Conservation (phyloP, 2,113 vertebrate genomes). For the Cyprinodon brontotheroides region DNA sequence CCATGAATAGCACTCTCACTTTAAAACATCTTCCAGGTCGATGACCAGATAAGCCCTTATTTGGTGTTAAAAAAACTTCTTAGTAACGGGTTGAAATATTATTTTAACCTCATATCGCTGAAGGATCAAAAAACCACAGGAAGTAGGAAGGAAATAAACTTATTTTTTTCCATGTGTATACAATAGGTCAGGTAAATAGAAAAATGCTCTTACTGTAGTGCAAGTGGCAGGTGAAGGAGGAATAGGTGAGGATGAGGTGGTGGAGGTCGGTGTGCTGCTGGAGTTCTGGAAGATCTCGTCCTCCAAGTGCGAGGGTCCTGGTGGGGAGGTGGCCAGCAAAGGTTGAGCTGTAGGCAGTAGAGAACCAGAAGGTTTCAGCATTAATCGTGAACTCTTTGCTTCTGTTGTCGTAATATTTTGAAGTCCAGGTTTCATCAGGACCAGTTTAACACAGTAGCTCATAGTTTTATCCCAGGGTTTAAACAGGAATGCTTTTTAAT, state of each 20-base stretch:
- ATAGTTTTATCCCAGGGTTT: not conserved
- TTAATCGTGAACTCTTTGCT: not conserved
- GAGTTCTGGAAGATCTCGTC: slow-evolving; percentile 92
- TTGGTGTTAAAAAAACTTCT: not conserved
- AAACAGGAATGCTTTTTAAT: too few species aligned
- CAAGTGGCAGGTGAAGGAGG: slow-evolving; percentile 89
- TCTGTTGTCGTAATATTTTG: not conserved
- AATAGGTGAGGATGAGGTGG: slow-evolving; percentile 89
- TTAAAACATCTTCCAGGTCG: not conserved
- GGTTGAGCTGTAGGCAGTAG: slow-evolving; percentile 61
- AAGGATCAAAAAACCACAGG: not conserved
- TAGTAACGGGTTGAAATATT: not conserved
- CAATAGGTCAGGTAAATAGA: not conserved
- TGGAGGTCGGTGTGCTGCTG: slow-evolving; percentile 93
- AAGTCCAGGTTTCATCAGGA: not conserved
- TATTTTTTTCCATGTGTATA: not conserved
- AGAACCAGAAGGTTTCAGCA: not conserved
- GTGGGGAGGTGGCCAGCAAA: slow-evolving; percentile 88
- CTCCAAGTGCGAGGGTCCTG: slow-evolving; percentile 85
- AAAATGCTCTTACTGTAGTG: slow-evolving; percentile 77
- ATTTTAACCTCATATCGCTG: not conserved
- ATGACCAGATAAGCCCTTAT: not conserved
- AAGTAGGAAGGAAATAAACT: not conserved
- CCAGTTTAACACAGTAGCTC: not conserved
- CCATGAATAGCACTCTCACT: not conserved